A percentile compares a stretch with the other conserved stretches of the same genome.
These are phyloP conservation scores for Branchinecta sandiegonensis DNA, from an alignment of 2,888 invertebrate genomes.

Conservation along the genomic window DNA sequence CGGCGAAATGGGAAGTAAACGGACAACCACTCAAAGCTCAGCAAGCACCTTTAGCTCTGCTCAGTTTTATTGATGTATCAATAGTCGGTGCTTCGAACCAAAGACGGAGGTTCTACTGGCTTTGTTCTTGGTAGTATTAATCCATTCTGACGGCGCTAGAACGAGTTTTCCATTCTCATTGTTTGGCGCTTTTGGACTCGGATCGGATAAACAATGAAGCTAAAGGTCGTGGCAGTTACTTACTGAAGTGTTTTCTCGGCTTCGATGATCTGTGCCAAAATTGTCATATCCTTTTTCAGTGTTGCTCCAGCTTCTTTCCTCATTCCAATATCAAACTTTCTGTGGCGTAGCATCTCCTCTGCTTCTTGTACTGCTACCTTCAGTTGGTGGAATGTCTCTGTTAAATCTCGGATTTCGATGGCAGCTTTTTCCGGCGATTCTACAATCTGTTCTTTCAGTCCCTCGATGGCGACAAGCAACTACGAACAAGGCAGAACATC, in stretches of 20 bases:
- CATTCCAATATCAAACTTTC: background rate
- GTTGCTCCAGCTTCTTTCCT: background rate
- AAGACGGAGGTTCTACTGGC: too few relatives aligned
- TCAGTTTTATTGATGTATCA: too few relatives aligned
- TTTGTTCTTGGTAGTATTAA: too few relatives aligned
- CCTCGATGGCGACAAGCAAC: background rate
- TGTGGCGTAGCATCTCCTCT: background rate
- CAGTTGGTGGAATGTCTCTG: background rate
- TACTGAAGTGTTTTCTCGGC: background rate
- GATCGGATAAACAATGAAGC: too few relatives aligned
- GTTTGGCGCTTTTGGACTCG: too few relatives aligned
- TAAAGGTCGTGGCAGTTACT: background rate
- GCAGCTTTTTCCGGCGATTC: constrained; percentile 4
- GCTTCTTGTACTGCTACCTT: background rate
- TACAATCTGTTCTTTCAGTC: background rate
- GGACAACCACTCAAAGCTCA: too few relatives aligned
- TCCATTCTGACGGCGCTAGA: too few relatives aligned
- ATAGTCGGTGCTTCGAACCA: too few relatives aligned
- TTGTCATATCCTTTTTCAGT: background rate
- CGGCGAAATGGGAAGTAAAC: too few relatives aligned
- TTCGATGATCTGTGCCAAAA: background rate
- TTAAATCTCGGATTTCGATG: background rate
- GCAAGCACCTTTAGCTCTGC: too few relatives aligned
- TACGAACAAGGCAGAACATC: too few relatives aligned
- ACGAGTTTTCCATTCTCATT: too few relatives aligned